A percentile compares a stretch with the other conserved stretches of the same genome.
phyloP scores from a whole-genome alignment of 2,888 invertebrate species.

The Apamea monoglypha region DNA sequence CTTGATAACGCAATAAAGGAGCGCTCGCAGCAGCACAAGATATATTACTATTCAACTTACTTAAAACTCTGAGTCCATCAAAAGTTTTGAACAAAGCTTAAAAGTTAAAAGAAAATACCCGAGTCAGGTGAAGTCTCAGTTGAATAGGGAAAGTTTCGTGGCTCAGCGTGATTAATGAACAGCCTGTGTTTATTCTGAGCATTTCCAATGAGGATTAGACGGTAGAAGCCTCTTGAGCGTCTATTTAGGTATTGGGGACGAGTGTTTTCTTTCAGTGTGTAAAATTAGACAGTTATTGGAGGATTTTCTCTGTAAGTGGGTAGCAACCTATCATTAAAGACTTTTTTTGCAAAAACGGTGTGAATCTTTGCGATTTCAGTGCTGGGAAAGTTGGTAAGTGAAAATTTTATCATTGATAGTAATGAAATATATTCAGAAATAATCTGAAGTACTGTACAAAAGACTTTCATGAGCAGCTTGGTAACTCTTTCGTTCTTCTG shows the following conservation, averaged over 20 bases:
- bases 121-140: slow-evolving; percentile 87
- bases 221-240: slow-evolving; percentile 74
- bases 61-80: slow-evolving; percentile 90
- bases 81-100: slow-evolving; percentile 89
- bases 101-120: slow-evolving; percentile 90
- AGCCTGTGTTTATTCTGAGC: slow-evolving; percentile 83
- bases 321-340: background rate
- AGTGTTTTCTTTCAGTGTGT: background rate
- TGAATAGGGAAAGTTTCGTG: slow-evolving; percentile 87
- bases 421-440: background rate
- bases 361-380: background rate
- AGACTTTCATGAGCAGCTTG: background rate
- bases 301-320: background rate
- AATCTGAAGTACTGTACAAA: background rate
- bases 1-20: slow-evolving; percentile 80
- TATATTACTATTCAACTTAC: slow-evolving; percentile 89
- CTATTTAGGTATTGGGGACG: slow-evolving; percentile 35
- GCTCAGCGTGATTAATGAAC: slow-evolving; percentile 86
- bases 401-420: background rate
- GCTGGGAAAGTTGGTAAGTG: background rate
- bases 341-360: background rate
- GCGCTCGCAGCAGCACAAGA: slow-evolving; percentile 80
- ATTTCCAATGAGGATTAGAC: slow-evolving; percentile 85
- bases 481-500: background rate
- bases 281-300: background rate